A percentile compares a stretch with the other conserved stretches of the same genome.
phyloP scores from a whole-genome alignment of 2,113 vertebrate genomes.

The Trichechus manatus region DNA sequence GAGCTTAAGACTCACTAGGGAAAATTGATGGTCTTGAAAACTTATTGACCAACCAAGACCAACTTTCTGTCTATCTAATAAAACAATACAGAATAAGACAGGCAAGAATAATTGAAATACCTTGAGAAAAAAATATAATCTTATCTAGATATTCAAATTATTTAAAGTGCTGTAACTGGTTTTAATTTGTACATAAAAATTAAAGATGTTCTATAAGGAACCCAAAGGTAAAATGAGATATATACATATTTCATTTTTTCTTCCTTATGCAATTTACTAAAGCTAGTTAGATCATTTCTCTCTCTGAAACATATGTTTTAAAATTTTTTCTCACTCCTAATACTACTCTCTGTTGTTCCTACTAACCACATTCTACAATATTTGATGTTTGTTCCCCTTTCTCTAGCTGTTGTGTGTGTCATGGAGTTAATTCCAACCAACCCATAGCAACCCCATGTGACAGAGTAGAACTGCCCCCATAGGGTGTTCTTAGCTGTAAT shows the following conservation, averaged over 20 bases:
- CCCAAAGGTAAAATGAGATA: slow-evolving; percentile 25
- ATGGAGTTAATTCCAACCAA: neutral
- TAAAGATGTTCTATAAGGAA: slow-evolving; percentile 25
- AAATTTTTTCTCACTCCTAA: neutral
- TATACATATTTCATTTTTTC: neutral
- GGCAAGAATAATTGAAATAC: neutral
- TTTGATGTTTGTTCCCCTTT: neutral
- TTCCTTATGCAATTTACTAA: neutral
- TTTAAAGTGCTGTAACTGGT: neutral
- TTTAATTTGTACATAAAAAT: slow-evolving; percentile 42
- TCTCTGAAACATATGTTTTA: neutral
- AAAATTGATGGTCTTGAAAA: slow-evolving; percentile 53
- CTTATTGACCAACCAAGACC: slow-evolving; percentile 21
- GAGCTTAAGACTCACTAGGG: neutral
- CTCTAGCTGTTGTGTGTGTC: neutral
- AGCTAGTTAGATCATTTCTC: neutral
- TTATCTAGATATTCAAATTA: neutral
- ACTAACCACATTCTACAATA: neutral
- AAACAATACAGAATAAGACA: slow-evolving; percentile 13
- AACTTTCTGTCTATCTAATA: slow-evolving; percentile 33
- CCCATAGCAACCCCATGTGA: too few species aligned
- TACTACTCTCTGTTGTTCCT: neutral
- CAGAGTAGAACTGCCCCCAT: neutral
- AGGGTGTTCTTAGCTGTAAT: neutral
- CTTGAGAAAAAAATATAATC: slow-evolving; percentile 23